Evolutionary conservation across 2,888 invertebrate species (phyloP).

Genomic region (Cylloceria caligata): DNA sequence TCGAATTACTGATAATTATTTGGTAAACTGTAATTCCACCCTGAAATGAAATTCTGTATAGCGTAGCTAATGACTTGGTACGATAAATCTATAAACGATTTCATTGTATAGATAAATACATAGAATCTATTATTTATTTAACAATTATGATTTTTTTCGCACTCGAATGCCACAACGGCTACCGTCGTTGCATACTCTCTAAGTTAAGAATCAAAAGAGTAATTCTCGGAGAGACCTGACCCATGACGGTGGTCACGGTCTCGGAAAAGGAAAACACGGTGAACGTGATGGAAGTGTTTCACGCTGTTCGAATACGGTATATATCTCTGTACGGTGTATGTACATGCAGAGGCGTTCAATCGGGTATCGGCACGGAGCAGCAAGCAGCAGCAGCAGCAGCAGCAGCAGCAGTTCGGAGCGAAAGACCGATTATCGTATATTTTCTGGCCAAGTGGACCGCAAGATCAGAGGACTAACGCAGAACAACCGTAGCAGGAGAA

Average conservation of each 20-base stretch:
- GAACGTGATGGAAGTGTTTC: conserved; percentile 60
- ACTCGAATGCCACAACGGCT: conserved; percentile 14
- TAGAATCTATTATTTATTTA: background rate
- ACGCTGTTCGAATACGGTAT: background rate
- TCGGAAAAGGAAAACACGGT: conserved; percentile 55
- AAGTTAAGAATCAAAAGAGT: conserved; percentile 50
- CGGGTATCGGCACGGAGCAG: conserved; percentile 26
- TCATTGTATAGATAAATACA: background rate
- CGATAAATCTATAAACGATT: background rate
- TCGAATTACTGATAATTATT: too few species aligned
- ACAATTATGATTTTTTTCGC: background rate
- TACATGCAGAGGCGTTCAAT: conserved; percentile 15
- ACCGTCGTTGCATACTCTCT: background rate
- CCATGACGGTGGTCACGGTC: conserved; percentile 66
- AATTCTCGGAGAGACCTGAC: conserved; percentile 58
- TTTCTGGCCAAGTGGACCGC: conserved; percentile 62
- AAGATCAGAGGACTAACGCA: conserved; percentile 50
- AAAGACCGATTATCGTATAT: conserved; percentile 65
- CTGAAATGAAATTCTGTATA: background rate
- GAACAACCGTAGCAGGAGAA: conserved; percentile 6
- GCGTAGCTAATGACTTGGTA: background rate
- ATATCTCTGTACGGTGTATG: conserved; percentile 9
- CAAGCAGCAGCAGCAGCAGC: too few species aligned
- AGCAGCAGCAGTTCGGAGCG: conserved; percentile 30
- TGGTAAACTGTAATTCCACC: too few species aligned